Evolutionary conservation across 2,888 invertebrate species (phyloP).

Genomic region (Steromphala cineraria): DNA sequence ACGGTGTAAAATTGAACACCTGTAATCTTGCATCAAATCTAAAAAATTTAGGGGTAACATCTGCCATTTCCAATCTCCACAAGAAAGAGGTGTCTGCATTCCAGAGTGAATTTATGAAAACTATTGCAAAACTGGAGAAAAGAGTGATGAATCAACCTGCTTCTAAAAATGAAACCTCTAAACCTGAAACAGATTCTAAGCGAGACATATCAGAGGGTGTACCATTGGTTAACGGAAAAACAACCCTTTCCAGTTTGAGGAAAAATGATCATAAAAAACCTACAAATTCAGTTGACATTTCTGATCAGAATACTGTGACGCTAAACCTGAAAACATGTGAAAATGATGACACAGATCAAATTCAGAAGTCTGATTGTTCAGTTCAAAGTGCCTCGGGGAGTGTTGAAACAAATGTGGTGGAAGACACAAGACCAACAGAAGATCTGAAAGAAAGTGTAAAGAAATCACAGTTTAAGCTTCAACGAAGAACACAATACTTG

Average conservation of each 20-base stretch:
- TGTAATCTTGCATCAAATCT: constrained; percentile 4
- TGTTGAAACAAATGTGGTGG: constrained; percentile 32
- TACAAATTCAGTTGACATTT: background rate
- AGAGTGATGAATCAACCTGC: constrained; percentile 34
- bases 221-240: constrained; percentile 7
- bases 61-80: background rate
- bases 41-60: constrained; percentile 3
- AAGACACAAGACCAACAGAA: constrained; percentile 40
- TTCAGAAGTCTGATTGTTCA: background rate
- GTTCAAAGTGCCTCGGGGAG: background rate
- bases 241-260: background rate
- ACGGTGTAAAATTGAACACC: constrained; percentile 21
- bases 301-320: background rate
- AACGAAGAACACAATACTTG: constrained; percentile 84
- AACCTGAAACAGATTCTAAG: constrained; percentile 26
- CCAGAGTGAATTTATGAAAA: constrained; percentile 31
- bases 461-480: constrained; percentile 80
- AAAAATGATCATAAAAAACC: background rate
- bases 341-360: background rate
- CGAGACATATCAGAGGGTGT: background rate
- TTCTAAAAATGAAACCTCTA: constrained; percentile 14
- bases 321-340: background rate
- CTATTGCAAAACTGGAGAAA: constrained; percentile 19
- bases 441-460: constrained; percentile 41
- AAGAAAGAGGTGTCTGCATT: constrained; percentile 18